Conservation (phyloP, 2,113 vertebrate species). For the Epinephelus fuscoguttatus region DNA sequence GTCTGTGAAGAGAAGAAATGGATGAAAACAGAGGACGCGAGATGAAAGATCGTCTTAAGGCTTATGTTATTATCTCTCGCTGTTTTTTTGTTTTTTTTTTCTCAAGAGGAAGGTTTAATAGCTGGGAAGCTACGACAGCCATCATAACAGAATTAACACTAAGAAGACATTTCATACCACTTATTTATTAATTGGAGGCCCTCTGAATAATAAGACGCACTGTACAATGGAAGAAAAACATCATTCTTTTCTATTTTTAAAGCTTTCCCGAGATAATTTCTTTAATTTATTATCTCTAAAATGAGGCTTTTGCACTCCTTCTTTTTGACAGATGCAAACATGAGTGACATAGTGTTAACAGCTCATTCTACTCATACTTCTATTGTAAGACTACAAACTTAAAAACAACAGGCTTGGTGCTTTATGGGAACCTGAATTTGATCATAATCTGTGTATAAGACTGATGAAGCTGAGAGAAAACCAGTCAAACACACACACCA, state of each 20-base stretch:
- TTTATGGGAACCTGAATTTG: not conserved
- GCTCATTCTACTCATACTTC: not conserved
- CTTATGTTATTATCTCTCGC: slow-evolving; percentile 77
- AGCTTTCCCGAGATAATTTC: not conserved
- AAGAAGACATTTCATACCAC: slow-evolving; percentile 50
- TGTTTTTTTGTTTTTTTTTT: slow-evolving; percentile 43
- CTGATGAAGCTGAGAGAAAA: not conserved
- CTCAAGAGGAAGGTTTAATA: slow-evolving; percentile 66
- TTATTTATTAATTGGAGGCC: slow-evolving; percentile 37
- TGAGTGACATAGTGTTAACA: not conserved
- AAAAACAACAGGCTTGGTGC: not conserved
- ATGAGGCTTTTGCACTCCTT: not conserved
- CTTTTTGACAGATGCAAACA: not conserved
- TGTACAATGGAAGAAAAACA: not conserved
- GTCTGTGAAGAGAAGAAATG: slow-evolving; percentile 66
- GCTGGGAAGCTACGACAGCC: slow-evolving; percentile 53
- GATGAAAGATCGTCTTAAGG: slow-evolving; percentile 75
- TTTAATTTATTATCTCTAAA: not conserved
- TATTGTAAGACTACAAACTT: not conserved
- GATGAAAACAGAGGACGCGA: slow-evolving; percentile 61
- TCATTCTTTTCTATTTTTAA: not conserved
- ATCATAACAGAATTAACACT: slow-evolving; percentile 69
- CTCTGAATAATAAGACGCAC: slow-evolving; percentile 7
- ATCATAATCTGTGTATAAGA: slow-evolving; percentile 9
- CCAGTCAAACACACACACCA: slow-evolving; percentile 7